Evolutionary conservation across 2,113 vertebrate genomes (phyloP).

Genomic region (Phylloscopus trochilus): DNA sequence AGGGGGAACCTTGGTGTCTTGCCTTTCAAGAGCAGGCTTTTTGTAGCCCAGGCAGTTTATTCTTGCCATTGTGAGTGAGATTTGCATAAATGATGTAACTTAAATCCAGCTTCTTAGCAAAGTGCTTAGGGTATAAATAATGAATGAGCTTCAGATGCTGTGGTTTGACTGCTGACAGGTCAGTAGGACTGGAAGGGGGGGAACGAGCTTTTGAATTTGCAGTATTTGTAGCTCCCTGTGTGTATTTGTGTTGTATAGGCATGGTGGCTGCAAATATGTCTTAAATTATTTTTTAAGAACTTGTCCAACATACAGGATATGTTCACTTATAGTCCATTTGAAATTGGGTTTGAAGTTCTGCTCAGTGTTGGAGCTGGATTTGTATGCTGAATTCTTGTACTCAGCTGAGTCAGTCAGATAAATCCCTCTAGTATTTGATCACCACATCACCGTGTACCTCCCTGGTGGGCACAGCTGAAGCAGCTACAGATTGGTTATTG

Average conservation of each 20-base stretch:
- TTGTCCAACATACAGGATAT: rapidly evolving
- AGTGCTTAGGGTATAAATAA: not conserved
- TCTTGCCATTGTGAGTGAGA: not conserved
- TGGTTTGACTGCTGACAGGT: not conserved
- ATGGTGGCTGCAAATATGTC: not conserved
- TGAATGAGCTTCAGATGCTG: not conserved
- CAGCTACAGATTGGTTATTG: not conserved
- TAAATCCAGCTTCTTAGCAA: not conserved
- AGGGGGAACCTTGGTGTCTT: not conserved
- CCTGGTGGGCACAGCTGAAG: not conserved
- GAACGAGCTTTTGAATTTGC: not conserved
- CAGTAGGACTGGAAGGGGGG: not conserved
- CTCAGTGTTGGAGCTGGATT: not conserved
- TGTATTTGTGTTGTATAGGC: not conserved
- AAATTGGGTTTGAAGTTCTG: not conserved
- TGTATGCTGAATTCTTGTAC: not conserved
- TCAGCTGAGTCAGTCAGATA: not conserved
- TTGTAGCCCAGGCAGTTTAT: not conserved
- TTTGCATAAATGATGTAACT: not conserved
- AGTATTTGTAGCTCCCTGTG: not conserved
- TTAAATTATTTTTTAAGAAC: not conserved
- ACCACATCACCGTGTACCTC: too few species aligned
- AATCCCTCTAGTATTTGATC: not conserved
- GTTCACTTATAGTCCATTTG: not conserved
- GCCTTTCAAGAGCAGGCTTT: not conserved